phyloP scores from a whole-genome alignment of 2,113 vertebrate genomes.

The Cavia porcellus region DNA sequence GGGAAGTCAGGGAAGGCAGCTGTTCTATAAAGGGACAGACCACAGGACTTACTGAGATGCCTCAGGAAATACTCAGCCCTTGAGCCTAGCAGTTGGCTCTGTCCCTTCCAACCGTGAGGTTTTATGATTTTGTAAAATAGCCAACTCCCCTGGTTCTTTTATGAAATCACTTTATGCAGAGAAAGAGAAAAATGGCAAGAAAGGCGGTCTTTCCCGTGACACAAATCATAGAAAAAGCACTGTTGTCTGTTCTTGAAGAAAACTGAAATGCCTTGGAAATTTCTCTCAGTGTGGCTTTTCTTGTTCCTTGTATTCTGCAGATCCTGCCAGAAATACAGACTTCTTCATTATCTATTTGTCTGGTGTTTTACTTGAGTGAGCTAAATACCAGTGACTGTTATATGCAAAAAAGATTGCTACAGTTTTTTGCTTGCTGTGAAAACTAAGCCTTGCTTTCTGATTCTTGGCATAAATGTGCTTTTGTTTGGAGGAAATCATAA shows the following conservation, averaged over 20 bases:
- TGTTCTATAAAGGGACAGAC: background rate
- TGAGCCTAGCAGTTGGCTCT: background rate
- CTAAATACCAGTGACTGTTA: conserved; percentile 68
- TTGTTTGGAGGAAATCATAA: conserved; percentile 75
- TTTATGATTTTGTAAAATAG: background rate
- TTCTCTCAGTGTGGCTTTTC: conserved; percentile 40
- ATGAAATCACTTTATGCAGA: background rate
- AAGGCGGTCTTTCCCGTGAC: background rate
- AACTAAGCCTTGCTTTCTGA: conserved; percentile 61
- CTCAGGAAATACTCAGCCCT: background rate
- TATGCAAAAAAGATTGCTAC: conserved; percentile 14
- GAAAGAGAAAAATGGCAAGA: background rate
- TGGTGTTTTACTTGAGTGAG: conserved; percentile 56
- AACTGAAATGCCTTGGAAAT: conserved; percentile 68
- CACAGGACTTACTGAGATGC: background rate
- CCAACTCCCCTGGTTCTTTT: background rate
- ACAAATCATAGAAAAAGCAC: conserved; percentile 72
- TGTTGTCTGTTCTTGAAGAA: conserved; percentile 61
- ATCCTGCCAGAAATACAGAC: conserved; percentile 54
- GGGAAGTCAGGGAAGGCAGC: background rate
- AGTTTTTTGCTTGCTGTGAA: conserved; percentile 37
- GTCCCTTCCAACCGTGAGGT: background rate
- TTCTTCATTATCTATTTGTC: conserved; percentile 64
- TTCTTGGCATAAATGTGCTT: conserved; percentile 69
- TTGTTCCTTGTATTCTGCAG: conserved; percentile 31